phyloP scores from a whole-genome alignment of 1,140 invertebrate genomes.

The Drosophila ohnishii region DNA sequence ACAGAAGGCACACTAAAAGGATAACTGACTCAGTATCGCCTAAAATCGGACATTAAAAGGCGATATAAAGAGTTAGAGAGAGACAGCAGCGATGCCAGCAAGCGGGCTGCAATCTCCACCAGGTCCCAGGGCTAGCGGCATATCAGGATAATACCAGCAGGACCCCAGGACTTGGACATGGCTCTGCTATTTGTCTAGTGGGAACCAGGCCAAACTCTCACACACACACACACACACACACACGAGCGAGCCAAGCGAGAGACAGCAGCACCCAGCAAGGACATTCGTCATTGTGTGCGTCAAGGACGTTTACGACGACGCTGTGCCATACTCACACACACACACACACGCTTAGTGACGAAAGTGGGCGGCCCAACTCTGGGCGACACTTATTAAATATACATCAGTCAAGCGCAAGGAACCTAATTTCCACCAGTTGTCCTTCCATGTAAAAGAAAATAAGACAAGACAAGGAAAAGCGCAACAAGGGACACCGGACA shows the following conservation, averaged over 20 bases:
- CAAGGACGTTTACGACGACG: conserved; percentile 37
- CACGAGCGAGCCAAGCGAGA: not conserved
- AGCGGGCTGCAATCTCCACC: conserved; percentile 28
- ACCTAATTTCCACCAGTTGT: conserved; percentile 44
- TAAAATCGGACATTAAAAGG: not conserved
- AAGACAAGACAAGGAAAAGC: conserved; percentile 21
- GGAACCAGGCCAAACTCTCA: conserved; percentile 44
- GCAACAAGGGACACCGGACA: conserved; percentile 27
- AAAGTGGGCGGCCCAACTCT: conserved; percentile 17
- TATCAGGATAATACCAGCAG: conserved; percentile 35
- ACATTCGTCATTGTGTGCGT: conserved; percentile 45
- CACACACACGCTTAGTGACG: conserved; percentile 6
- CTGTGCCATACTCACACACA: conserved; percentile 25
- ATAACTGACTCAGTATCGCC: conserved; percentile 6
- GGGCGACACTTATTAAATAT: conserved; percentile 52
- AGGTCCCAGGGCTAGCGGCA: conserved; percentile 25
- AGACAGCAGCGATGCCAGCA: conserved; percentile 31
- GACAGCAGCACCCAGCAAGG: conserved; percentile 25
- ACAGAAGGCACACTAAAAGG: not conserved
- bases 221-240: not conserved
- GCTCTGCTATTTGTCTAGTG: conserved; percentile 46
- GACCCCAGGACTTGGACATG: conserved; percentile 25
- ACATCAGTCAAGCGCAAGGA: conserved; percentile 59
- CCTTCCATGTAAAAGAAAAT: conserved; percentile 24
- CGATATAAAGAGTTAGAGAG: not conserved